Evolutionary conservation across 2,888 invertebrate species (phyloP), one percentile per base, ranked within the genome.

Genomic region (Gibbula magus): DNA sequence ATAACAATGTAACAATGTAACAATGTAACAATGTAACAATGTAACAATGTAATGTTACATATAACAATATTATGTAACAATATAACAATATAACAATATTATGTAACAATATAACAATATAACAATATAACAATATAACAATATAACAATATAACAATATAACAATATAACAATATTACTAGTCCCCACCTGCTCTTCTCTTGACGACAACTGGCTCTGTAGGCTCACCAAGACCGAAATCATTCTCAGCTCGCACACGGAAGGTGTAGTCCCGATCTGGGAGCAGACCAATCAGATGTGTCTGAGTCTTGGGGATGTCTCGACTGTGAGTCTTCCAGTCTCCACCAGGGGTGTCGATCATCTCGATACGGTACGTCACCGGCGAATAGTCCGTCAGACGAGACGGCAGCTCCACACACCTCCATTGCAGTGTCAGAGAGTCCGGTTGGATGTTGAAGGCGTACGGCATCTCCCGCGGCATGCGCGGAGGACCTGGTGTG

Each of bases 241-340:
- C 97, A 94, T 99, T 99, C 92, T 99, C 98, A 2, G 99, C 99
- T 53, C 98, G 95, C 54, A 99, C 95, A 82, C 99, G 95, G 94
- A 99, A 98, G 93, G 96, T 96, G 94, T 99, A 99, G 93, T 99
- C 98, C 84, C 96, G 95, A 94, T 97, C 97, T 0, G 99, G 98
- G 90, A 97, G 96, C 84, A 99, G 88, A 20, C 88, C 89, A 0
- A 85, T 88, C 16, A 91, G 84, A 75, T 86, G 86, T 81, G 87
- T 87, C 75, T 88, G 87, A 1, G 90, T 90, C 54, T 86, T 87
- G 25, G 87, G 86, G 7, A 91, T 86, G 54, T 87, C 88, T 39
- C 87, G 84, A 10, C 85, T 85, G 22, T 96, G 96, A 0, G 97
- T 96, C 91, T 96, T 96, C 90, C 90, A 90, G 75, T 87, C 85